Base-by-base conservation (phyloP, 2,797 vertebrate genomes). In the Clarias platycephalus region DNA sequence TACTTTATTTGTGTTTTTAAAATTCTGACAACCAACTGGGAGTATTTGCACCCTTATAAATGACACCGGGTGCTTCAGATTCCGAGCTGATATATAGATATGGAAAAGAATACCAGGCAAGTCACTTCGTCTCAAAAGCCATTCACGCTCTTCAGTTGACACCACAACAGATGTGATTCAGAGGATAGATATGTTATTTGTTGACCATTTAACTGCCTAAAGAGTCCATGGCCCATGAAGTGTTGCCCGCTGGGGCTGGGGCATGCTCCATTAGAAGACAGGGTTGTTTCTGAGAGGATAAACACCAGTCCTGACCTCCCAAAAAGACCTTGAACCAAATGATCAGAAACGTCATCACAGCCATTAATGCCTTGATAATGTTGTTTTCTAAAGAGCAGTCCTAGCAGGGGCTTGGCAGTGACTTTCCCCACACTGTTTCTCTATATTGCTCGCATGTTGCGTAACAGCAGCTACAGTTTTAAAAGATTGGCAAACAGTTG, bases 121-220 rank as follows among this genome's bases (percentile, higher is more conserved):
- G 63, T 81, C 0, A 8, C 28, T 24, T 74, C 58, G 58, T 82
- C 34, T 64, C 53, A 12, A 76, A 76, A 44, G 22, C 26, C 37
- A 82, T 62, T 6, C 77, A 81, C 40, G 67, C 28, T 60, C 31
- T 24, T 53, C 66, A 57, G 55, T 76, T 62, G 67, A 83, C 13
- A 3, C n/a, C 63, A 49, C 4, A 26, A 63, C 83, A 85, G 83
- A 87, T 91, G 82, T 86, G 84, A 91, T 91, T 91, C 91, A 89
- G 85, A 83, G 68, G 89, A 74, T 37, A 92, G 91, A 91, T 88
- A 87, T 92, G 91, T 93, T 91, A 88, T 91, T 93, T 92, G 40
- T 37, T 77, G 91, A 93, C 90, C 93, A 94, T 94, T 94, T 94
- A 93, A 91, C 91, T 90, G 88, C 90, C 89, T 90, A 85, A 90